Base-by-base conservation (phyloP, 2,888 invertebrate species). In the Gibbula magus region DNA sequence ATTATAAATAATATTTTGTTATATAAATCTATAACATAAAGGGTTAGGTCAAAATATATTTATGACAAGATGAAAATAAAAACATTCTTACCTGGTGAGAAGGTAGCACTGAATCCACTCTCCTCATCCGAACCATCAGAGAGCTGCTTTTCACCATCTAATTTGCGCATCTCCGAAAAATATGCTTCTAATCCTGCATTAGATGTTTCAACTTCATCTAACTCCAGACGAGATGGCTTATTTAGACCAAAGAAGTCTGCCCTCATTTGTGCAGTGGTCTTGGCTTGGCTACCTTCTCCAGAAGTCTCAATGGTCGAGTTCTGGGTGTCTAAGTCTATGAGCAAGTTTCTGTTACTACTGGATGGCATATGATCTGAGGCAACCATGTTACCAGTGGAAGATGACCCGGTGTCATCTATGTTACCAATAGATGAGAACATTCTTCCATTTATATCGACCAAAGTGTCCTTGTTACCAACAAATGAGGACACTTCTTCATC, bases 91-190 rank as follows among this genome's bases (percentile, higher is more conserved):
- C 88, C 88, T 86, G 87, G 88, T 53, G 86, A 83, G 75, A 88
- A 89, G 18, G 84, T 84, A 20, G 84, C 87, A 22, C 81, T 81
- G n/a, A 83, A 79, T 16, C 80, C 78, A 45, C 83, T 45, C 18
- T 85, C 82, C 56, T 86, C 87, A 32, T 82, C 81, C 0, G 88
- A 87, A 39, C 86, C 35, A 61, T 87, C 88, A 2, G 87, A 86
- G 70, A 87, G 87, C 10, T 80, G 81, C 13, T 78, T 79, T 20
- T 29, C 45, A n/a, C 75, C 76, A 32, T 70, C 61, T 29, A 61
- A 32, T 61, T 29, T 61, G 25, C 29, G 2, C 22, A 61, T 61
- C 25, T 61, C 61, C 25, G 61, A 25, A 32, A 61, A 61, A 61
- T 29, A 61, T 29, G 29, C 13, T 29, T 61, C 61, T 25, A 61